Evolutionary conservation across 2,113 vertebrate genomes (phyloP), one percentile per base, ranked within the genome.

Genomic region (Artemisiospiza belli): DNA sequence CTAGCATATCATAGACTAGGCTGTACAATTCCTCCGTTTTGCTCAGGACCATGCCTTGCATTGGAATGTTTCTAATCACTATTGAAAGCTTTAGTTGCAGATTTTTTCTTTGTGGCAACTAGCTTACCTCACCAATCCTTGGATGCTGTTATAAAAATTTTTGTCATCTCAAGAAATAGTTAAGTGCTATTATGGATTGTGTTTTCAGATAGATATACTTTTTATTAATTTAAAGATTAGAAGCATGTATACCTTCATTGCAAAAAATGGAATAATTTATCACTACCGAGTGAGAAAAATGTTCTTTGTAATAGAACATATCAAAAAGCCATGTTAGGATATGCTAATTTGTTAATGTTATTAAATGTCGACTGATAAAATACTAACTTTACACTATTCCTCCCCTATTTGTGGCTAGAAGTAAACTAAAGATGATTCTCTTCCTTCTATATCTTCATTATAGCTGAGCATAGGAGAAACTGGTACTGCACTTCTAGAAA

Each of bases 401-500:
- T 63, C 24, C 27, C 12, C 19, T 76, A 12, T 61, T 81, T 3
- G 4, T 73, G 8, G 37, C 33, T n/a, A 86, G 21, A 92, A 90
- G 55, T 46, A 74, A 67, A n/a, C 12, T 35, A 11, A 78, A 75
- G 25, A 54, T 8, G 37, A 82, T 72, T 62, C 15, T 76, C 15
- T 67, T 62, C 6, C 16, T 58, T 43, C 0, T 22, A 52, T 83
- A 46, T 83, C n/a, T 77, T 79, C 15, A 14, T 66, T 63, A 10
- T 46, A 25, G 18, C 21, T 64, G 12, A 44, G 4, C 0, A 0
- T 55, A 55, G 21, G 27, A 52, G 13, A 68, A 4, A 2, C 9
- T 52, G 9, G 5, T 62, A 31, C n/a, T 76, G 19, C 10, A 28
- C 5, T 44, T 76, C 11, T 72, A 8, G 15, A 92, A 64, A 57